phyloP scores from a whole-genome alignment of 2,888 invertebrate genomes.

The Nasonia oneida region DNA sequence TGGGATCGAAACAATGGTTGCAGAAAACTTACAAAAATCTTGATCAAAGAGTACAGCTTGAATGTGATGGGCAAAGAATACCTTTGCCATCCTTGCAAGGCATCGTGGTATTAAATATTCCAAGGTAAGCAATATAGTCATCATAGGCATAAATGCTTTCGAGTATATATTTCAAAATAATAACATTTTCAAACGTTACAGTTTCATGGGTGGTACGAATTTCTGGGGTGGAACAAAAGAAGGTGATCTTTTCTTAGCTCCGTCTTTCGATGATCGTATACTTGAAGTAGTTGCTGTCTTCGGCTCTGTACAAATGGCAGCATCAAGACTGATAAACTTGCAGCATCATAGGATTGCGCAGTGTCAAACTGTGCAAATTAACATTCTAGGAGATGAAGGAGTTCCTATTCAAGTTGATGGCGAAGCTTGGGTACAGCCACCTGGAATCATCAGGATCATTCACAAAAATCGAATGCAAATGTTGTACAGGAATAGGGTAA shows the following conservation, averaged over 20 bases:
- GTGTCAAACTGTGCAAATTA: conserved; percentile 97
- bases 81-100: conserved; percentile 97
- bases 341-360: conserved; percentile 99
- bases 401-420: conserved; percentile 98
- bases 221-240: conserved; percentile 98
- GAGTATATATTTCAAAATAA: not conserved
- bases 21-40: conserved; percentile 97
- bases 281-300: conserved; percentile 98
- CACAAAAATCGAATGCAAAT: conserved; percentile 99
- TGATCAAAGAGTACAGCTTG: conserved; percentile 95
- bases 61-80: conserved; percentile 97
- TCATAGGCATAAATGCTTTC: not conserved
- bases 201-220: conserved; percentile 99
- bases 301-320: conserved; percentile 98
- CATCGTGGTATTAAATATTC: conserved; percentile 97
- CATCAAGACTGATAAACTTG: conserved; percentile 95
- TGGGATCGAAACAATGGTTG: conserved; percentile 89
- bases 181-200: conserved; percentile 76
- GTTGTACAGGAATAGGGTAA: conserved; percentile 92
- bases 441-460: conserved; percentile 96
- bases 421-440: conserved; percentile 98
- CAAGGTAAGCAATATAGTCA: conserved; percentile 82
- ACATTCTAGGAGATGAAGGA: conserved; percentile 94
- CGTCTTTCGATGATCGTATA: conserved; percentile 97
- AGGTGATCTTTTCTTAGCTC: conserved; percentile 94